Evolutionary conservation across 2,888 invertebrate genomes (phyloP).

Genomic region (Phyllotreta striolata): DNA sequence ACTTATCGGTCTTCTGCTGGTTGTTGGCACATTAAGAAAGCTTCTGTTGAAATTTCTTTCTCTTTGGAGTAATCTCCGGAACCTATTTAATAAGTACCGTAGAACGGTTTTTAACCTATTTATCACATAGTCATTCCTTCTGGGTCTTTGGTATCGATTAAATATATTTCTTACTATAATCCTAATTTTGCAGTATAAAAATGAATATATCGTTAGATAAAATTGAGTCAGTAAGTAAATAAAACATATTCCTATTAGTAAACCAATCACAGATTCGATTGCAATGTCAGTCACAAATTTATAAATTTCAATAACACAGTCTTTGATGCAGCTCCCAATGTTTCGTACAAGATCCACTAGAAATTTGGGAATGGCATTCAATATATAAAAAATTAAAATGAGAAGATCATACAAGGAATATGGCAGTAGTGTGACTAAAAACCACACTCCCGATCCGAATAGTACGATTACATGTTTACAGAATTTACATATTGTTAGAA

Average conservation of each 20-base stretch:
- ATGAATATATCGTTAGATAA: constrained; percentile 44
- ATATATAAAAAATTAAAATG: background rate
- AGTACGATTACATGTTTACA: constrained; percentile 49
- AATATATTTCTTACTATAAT: constrained; percentile 22
- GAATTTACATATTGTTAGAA: constrained; percentile 41
- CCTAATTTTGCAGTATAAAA: constrained; percentile 35
- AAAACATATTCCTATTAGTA: constrained; percentile 49
- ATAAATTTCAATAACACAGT: constrained; percentile 29
- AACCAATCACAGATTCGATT: constrained; percentile 50
- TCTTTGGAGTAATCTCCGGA: no score
- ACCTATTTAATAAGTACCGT: no score
- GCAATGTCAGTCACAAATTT: constrained; percentile 54
- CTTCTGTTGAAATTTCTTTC: background rate
- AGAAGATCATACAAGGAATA: constrained; percentile 30
- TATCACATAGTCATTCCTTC: background rate
- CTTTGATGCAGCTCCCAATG: constrained; percentile 28
- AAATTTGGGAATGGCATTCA: background rate
- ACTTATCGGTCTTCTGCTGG: constrained; percentile 9
- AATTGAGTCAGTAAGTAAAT: constrained; percentile 50
- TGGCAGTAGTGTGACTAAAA: constrained; percentile 51
- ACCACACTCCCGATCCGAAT: constrained; percentile 54
- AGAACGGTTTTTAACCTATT: background rate
- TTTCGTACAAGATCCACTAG: constrained; percentile 33
- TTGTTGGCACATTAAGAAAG: background rate
- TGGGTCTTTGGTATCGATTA: constrained; percentile 25